Conservation (phyloP, 2,113 vertebrate genomes). For the Panurus biarmicus region DNA sequence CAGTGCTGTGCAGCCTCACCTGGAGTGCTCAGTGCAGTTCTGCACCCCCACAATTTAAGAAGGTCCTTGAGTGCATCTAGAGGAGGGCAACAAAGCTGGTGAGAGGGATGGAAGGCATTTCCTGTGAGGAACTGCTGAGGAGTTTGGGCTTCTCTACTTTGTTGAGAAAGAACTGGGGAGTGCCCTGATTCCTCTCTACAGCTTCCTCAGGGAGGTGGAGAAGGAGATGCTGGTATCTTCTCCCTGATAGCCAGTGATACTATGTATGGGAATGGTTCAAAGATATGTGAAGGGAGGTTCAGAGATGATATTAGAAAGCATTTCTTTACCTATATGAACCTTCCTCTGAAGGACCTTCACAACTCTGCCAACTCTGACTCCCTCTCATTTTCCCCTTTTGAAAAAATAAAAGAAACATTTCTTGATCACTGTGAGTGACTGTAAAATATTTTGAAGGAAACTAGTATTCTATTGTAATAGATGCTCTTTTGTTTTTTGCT, state of each 20-base stretch:
- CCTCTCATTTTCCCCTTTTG: background rate
- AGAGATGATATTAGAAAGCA: background rate
- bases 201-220: background rate
- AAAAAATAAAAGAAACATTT: background rate
- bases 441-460: background rate
- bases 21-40: background rate
- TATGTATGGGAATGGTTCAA: background rate
- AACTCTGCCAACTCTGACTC: background rate
- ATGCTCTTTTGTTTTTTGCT: background rate
- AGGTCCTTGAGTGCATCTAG: background rate
- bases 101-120: background rate
- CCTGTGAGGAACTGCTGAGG: background rate
- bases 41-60: background rate
- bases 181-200: background rate
- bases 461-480: background rate
- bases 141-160: background rate
- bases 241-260: background rate
- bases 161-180: background rate
- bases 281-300: accelerated
- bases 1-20: background rate
- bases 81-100: background rate
- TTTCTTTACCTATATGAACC: background rate
- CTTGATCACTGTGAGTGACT: background rate
- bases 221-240: background rate
- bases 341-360: background rate